phyloP scores from a whole-genome alignment of 2,888 invertebrate genomes.

The Lasioglossum leucozonium region DNA sequence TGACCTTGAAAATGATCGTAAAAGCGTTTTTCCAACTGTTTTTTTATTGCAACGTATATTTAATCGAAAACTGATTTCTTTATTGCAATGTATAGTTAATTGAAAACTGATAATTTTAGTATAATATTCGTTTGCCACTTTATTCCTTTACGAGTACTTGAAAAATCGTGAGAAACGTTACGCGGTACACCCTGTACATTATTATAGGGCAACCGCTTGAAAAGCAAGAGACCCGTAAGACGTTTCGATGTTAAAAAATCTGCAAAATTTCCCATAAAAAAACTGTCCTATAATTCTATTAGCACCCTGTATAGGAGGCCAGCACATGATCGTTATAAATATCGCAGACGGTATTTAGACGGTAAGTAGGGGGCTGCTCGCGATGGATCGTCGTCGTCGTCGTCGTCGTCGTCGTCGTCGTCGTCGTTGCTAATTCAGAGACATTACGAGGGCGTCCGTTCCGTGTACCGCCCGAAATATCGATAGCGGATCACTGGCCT shows the following conservation, averaged over 20 bases:
- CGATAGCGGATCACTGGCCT: conserved; percentile 26
- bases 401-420: background rate
- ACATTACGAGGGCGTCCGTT: conserved; percentile 12
- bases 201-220: background rate
- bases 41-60: too few relatives aligned
- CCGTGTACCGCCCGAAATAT: conserved; percentile 27
- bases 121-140: too few relatives aligned
- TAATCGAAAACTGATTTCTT: too few relatives aligned
- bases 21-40: too few relatives aligned
- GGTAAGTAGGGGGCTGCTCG: background rate
- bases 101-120: too few relatives aligned
- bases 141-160: too few relatives aligned
- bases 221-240: background rate
- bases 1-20: too few relatives aligned
- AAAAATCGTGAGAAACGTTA: too few relatives aligned
- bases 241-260: too few relatives aligned
- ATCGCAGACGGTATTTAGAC: background rate
- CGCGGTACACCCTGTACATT: too few relatives aligned
- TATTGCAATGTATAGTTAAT: too few relatives aligned
- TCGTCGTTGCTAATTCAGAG: conserved; percentile 12
- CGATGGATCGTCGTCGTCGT: background rate
- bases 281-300: background rate
- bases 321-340: background rate
- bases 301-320: background rate
- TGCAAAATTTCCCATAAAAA: background rate